Conservation (phyloP, 92 coral and sea anemone species). For the Actinernus sp. region DNA sequence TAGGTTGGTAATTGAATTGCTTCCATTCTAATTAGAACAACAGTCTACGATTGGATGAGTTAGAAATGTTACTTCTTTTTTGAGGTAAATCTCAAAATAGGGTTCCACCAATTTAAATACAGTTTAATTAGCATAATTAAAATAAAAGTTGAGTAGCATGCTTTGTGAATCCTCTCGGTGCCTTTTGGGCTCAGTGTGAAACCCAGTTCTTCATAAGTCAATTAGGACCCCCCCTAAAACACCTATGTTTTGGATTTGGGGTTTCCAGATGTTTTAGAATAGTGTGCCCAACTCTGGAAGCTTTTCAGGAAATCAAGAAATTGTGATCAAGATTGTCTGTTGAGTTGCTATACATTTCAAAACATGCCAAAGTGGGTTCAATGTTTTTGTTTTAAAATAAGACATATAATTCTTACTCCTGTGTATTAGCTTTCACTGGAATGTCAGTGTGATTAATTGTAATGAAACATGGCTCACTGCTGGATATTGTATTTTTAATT, state of each 20-base stretch:
- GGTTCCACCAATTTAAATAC: constrained; percentile 53
- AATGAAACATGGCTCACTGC: constrained; percentile 68
- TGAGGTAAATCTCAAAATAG: constrained; percentile 39
- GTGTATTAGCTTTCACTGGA: constrained; percentile 58
- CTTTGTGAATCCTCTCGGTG: not conserved
- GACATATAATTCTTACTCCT: constrained; percentile 18
- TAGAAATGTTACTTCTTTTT: constrained; percentile 37
- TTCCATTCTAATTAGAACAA: constrained; percentile 43
- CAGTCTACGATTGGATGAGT: constrained; percentile 13
- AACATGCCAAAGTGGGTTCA: constrained; percentile 6
- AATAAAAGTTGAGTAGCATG: not conserved
- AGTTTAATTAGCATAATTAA: constrained; percentile 60
- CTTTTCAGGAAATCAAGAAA: constrained; percentile 16
- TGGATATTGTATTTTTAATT: constrained; percentile 80
- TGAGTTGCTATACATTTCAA: constrained; percentile 7
- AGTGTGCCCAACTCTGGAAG: not conserved
- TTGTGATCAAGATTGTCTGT: not conserved
- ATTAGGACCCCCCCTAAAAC: constrained; percentile 10
- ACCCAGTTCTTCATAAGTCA: constrained; percentile 39
- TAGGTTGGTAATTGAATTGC: constrained; percentile 82
- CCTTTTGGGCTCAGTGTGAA: constrained; percentile 26
- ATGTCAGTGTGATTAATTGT: constrained; percentile 61
- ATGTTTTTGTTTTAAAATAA: constrained; percentile 27
- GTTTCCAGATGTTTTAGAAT: not conserved
- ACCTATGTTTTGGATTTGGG: constrained; percentile 13